Percentiles rank a stretch among this genome's conserved stretches.
Evolutionary conservation across 2,797 vertebrate genomes (phyloP).

Genomic region (Myotis findleyi): DNA sequence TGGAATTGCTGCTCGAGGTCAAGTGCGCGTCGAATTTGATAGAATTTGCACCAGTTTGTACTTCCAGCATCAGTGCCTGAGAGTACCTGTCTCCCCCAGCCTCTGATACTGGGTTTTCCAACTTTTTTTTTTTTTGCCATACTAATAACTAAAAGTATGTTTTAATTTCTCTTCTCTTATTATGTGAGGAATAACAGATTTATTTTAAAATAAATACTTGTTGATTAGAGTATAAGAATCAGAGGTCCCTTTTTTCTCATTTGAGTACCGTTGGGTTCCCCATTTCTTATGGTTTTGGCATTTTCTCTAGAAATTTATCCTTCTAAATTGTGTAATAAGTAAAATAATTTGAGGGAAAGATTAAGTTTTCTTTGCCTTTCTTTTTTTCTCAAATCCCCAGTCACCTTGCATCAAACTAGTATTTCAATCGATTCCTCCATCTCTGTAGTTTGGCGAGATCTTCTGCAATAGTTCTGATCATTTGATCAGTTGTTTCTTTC

Average conservation of each 20-base stretch:
- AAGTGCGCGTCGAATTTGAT: not conserved
- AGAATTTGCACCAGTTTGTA: not conserved
- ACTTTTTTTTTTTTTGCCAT: constrained; percentile 29
- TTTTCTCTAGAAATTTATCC: constrained; percentile 50
- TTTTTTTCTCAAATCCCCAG: not conserved
- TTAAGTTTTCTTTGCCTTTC: not conserved
- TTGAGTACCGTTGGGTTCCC: not conserved
- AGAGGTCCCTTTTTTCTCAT: not conserved
- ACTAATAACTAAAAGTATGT: not conserved
- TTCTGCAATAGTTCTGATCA: constrained; percentile 91
- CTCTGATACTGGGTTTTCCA: not conserved
- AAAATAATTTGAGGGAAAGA: constrained; percentile 12
- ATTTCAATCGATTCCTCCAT: constrained; percentile 79
- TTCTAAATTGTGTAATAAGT: constrained; percentile 44
- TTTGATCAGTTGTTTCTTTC: constrained; percentile 93
- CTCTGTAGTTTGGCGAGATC: constrained; percentile 90
- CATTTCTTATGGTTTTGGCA: not conserved
- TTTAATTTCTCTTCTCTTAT: constrained; percentile 43
- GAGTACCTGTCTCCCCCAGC: not conserved
- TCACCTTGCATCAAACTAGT: constrained; percentile 33
- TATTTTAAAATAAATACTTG: constrained; percentile 57
- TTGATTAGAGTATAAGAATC: constrained; percentile 52
- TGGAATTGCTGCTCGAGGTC: not conserved
- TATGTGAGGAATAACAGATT: constrained; percentile 30
- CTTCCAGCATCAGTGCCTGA: not conserved